These are phyloP conservation scores for Reticulitermes lucifugus DNA, from an alignment of 2,888 invertebrate genomes.

Conservation along the genomic window DNA sequence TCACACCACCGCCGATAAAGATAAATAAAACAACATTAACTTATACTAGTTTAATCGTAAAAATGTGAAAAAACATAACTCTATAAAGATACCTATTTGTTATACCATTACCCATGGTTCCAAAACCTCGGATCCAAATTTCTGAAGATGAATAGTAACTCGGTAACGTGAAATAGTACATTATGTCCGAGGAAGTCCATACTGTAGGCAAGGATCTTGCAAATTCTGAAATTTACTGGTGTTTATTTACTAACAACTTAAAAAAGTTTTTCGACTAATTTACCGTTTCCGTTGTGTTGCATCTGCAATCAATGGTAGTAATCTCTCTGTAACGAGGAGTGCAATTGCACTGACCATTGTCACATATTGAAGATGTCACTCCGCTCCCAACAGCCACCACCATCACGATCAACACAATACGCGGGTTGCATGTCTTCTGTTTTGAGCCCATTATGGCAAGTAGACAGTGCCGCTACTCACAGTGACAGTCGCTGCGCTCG, in stretches of 20 bases:
- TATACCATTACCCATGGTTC: no score
- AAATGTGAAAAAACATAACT: no score
- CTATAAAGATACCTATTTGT: no score
- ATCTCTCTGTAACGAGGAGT: not conserved
- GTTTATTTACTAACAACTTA: not conserved
- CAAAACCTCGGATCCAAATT: no score
- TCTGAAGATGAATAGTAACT: no score
- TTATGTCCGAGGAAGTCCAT: no score
- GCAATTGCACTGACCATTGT: not conserved
- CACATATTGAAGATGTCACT: not conserved
- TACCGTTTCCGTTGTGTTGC: not conserved
- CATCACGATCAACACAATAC: not conserved
- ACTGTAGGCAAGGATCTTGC: not conserved
- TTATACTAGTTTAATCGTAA: no score
- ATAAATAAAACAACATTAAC: no score
- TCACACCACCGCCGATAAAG: no score
- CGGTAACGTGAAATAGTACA: no score
- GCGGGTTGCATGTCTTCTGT: not conserved
- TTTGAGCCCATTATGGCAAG: not conserved
- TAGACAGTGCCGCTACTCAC: not conserved
- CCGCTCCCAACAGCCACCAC: not conserved
- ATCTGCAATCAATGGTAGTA: not conserved
- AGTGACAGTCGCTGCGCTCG: not conserved
- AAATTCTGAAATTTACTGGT: not conserved
- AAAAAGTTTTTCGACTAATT: not conserved